phyloP scores from a whole-genome alignment of 92 coral and sea anemone genomes.

The Epizoanthus illoricatus region DNA sequence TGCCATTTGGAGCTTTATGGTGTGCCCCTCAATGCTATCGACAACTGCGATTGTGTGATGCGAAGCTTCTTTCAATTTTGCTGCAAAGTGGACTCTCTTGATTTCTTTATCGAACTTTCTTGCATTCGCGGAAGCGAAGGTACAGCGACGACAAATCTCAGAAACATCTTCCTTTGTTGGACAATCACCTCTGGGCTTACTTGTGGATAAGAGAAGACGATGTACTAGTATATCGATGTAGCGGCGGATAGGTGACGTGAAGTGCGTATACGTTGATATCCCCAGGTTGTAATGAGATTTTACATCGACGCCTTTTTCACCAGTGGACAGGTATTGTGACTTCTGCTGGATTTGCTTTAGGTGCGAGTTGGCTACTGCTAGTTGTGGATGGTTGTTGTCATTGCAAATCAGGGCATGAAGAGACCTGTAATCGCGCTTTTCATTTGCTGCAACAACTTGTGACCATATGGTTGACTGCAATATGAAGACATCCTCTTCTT shows the following conservation, averaged over 20 bases:
- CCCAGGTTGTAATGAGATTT: slow-evolving; percentile 58
- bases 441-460: slow-evolving; percentile 47
- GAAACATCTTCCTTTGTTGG: slow-evolving; percentile 60
- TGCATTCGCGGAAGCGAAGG: slow-evolving; percentile 58
- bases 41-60: slow-evolving; percentile 56
- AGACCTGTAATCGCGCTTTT: slow-evolving; percentile 31
- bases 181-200: background rate
- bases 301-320: slow-evolving; percentile 37
- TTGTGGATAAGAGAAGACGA: slow-evolving; percentile 55
- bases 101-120: slow-evolving; percentile 64
- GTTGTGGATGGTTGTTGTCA: slow-evolving; percentile 73
- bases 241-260: slow-evolving; percentile 95
- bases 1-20: slow-evolving; percentile 48
- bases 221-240: slow-evolving; percentile 89
- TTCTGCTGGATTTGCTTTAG: slow-evolving; percentile 64
- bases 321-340: slow-evolving; percentile 68
- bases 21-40: slow-evolving; percentile 55
- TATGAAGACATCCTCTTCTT: slow-evolving; percentile 32
- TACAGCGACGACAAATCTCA: slow-evolving; percentile 74
- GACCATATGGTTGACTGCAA: slow-evolving; percentile 60
- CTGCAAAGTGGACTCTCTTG: slow-evolving; percentile 64
- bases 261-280: slow-evolving; percentile 68
- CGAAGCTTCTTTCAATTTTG: slow-evolving; percentile 49
- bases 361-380: slow-evolving; percentile 64
- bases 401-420: slow-evolving; percentile 60